Evolutionary conservation across 2,113 vertebrate species (phyloP).

Genomic region (Serinus canaria): DNA sequence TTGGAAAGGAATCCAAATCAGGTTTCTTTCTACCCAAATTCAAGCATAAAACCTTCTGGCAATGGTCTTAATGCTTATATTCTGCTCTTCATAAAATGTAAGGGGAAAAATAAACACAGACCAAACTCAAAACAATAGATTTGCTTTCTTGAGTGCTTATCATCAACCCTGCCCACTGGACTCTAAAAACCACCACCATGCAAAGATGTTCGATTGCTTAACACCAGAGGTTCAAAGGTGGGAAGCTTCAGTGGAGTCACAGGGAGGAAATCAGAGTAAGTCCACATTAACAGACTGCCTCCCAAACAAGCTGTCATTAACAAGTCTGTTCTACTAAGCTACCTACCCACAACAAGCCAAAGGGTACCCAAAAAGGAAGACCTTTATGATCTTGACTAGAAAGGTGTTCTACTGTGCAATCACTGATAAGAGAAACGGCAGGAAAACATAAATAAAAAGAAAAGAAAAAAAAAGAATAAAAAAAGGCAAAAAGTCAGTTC

Average conservation of each 20-base stretch:
- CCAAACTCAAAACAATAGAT: not conserved
- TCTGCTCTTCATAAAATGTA: not conserved
- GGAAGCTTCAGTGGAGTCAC: not conserved
- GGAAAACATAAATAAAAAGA: accelerated
- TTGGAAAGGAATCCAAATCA: not conserved
- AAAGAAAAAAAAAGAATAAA: accelerated
- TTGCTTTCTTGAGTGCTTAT: not conserved
- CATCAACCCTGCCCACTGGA: not conserved
- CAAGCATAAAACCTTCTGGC: not conserved
- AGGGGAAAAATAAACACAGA: not conserved
- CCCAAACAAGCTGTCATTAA: not conserved
- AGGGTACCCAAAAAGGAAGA: not conserved
- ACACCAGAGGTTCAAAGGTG: not conserved
- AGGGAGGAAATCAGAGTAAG: not conserved
- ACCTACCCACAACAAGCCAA: not conserved
- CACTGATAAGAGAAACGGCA: accelerated
- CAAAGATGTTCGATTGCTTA: not conserved
- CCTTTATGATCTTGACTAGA: not conserved
- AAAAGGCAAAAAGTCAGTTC: not conserved
- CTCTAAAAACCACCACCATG: not conserved
- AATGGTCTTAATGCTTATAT: not conserved
- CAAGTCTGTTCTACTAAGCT: not conserved
- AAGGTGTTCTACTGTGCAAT: not conserved
- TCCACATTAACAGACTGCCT: not conserved
- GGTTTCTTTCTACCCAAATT: not conserved